A percentile compares a stretch with the other conserved stretches of the same genome.
Evolutionary conservation across 2,888 invertebrate genomes (phyloP).

Genomic region (Drosophila nr. perissopoda): DNA sequence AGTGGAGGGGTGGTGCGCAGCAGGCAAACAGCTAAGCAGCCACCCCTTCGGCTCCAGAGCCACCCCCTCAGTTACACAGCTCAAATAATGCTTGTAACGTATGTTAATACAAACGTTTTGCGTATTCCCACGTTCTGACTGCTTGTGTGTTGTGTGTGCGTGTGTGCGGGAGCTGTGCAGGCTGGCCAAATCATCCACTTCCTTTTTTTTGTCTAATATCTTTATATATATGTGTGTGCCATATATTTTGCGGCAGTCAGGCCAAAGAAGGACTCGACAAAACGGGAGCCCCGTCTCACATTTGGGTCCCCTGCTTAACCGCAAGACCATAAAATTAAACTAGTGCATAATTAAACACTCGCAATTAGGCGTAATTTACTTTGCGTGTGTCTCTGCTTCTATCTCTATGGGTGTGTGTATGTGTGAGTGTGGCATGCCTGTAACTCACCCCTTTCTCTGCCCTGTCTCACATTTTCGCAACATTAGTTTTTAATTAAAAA

Average conservation of each 20-base stretch:
- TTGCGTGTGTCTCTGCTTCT: slow-evolving; percentile 45
- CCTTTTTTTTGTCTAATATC: slow-evolving; percentile 62
- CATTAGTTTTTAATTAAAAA: slow-evolving; percentile 84
- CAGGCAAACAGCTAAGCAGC: slow-evolving; percentile 15
- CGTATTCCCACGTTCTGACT: slow-evolving; percentile 48
- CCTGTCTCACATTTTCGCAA: slow-evolving; percentile 78
- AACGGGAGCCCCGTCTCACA: not conserved
- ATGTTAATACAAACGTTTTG: slow-evolving; percentile 64
- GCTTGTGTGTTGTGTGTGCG: not conserved
- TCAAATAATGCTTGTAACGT: slow-evolving; percentile 47
- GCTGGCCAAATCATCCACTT: slow-evolving; percentile 45
- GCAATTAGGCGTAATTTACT: slow-evolving; percentile 83
- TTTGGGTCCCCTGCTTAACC: slow-evolving; percentile 43
- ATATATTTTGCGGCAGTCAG: slow-evolving; percentile 51
- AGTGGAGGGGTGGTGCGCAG: not conserved
- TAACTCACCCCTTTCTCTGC: not conserved
- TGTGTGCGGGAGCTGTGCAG: slow-evolving; percentile 14
- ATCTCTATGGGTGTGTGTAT: slow-evolving; percentile 19
- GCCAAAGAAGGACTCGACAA: slow-evolving; percentile 46
- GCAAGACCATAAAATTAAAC: slow-evolving; percentile 82
- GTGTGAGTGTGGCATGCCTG: slow-evolving; percentile 16
- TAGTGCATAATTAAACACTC: slow-evolving; percentile 83
- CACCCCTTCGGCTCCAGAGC: not conserved
- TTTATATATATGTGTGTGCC: slow-evolving; percentile 55
- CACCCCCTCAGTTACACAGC: slow-evolving; percentile 21